Conservation (phyloP, 2,888 invertebrate genomes). For the Cecidostiba fungosa region DNA sequence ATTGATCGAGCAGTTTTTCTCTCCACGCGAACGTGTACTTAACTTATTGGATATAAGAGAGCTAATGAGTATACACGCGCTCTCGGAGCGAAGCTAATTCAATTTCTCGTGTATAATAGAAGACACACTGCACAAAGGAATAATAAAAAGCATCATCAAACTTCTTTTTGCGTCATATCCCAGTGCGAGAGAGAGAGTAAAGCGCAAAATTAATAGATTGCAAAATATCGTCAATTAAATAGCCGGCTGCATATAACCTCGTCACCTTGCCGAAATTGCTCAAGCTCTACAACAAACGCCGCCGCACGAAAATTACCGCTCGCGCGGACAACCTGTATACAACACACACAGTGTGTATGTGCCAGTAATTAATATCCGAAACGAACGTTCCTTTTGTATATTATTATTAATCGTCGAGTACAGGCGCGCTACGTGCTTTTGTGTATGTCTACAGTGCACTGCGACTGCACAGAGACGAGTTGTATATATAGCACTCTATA, state of each 20-base stretch:
- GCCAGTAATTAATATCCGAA: conserved; percentile 50
- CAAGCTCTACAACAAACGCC: conserved; percentile 12
- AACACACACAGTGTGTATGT: neutral
- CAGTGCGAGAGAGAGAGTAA: neutral
- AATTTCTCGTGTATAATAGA: neutral
- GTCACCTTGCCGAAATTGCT: neutral
- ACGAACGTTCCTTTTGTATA: conserved; percentile 29
- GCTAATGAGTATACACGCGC: neutral
- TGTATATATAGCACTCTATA: no score
- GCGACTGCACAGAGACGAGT: neutral
- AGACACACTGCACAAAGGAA: no score
- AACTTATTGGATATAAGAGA: neutral
- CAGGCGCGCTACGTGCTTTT: neutral
- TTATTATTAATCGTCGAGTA: conserved; percentile 48
- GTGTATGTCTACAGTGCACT: neutral
- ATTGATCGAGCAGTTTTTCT: neutral
- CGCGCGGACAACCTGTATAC: neutral
- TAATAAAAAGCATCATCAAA: no score
- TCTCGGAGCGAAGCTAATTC: neutral
- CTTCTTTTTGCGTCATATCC: no score
- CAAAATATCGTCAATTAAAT: conserved; percentile 36
- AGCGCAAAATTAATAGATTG: conserved; percentile 7
- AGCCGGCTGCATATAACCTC: neutral
- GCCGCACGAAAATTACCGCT: neutral
- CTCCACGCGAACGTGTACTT: neutral